phyloP scores from a whole-genome alignment of 2,888 invertebrate genomes.

The Drosophila sordidapex region DNA sequence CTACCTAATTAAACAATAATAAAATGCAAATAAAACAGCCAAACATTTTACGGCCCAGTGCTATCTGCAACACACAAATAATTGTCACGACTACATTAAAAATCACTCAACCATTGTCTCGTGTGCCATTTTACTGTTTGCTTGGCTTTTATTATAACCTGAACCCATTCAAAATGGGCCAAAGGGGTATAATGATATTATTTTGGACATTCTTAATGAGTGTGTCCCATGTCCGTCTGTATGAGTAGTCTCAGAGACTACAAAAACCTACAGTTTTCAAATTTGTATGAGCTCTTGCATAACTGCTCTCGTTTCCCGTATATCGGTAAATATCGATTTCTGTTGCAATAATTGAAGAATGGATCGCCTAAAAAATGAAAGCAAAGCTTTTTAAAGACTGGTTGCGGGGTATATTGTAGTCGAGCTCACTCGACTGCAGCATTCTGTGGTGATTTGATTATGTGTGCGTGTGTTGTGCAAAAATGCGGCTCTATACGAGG shows the following conservation, averaged over 20 bases:
- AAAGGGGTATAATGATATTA: not conserved
- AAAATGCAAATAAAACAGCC: conserved; percentile 71
- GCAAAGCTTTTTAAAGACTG: not conserved
- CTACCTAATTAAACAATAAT: conserved; percentile 73
- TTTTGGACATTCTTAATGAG: not conserved
- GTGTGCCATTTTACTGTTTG: conserved; percentile 65
- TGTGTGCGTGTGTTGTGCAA: conserved; percentile 29
- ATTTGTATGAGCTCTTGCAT: not conserved
- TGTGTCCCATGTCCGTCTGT: not conserved
- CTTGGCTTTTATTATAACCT: conserved; percentile 17
- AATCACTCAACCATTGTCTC: conserved; percentile 77
- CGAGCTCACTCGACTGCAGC: not conserved
- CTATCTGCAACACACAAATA: conserved; percentile 55
- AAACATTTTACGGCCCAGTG: conserved; percentile 65
- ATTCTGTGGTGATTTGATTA: not conserved
- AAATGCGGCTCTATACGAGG: conserved; percentile 32
- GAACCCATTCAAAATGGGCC: not conserved
- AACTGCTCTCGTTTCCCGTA: not conserved
- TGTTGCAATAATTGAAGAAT: not conserved
- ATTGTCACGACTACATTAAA: conserved; percentile 80
- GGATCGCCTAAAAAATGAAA: not conserved
- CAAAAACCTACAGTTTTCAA: not conserved
- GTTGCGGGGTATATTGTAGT: not conserved
- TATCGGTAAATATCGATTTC: not conserved
- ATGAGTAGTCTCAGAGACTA: not conserved